Evolutionary conservation across 1,140 invertebrate genomes (phyloP), one percentile per base, ranked within the genome.

Genomic region (Magallana gigas): DNA sequence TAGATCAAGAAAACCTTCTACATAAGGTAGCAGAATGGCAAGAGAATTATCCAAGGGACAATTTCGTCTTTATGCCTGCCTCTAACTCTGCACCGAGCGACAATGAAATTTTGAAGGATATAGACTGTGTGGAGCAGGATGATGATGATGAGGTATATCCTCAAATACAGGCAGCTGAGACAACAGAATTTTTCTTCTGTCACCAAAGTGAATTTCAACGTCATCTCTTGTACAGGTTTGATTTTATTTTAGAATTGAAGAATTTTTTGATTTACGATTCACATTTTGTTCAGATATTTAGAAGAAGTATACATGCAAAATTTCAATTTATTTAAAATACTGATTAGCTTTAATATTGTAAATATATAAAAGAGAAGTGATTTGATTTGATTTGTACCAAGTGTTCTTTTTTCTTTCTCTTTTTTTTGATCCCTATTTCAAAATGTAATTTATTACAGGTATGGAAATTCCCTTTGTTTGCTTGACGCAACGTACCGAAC

Each of bases 401-500:
- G 14, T 62, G 18, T 62, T 62, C 18, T 18, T 62, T 62, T 62
- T 62, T 7, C 6, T 62, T 62, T 62, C 12, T 62, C 12, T 62
- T 62, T 62, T 62, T 62, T 14, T 14, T 14, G 14, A 11, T 16
- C 60, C 60, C 12, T 62, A 62, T 14, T 14, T 16, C 12, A 14
- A 5, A 36, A 62, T 62, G 60, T n/a, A 62, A 62, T 62, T 85
- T 29, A 48, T 86, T 80, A 12, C 56, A 86, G 85, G 36, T 86
- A 86, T 86, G 68, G 85, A 29, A 86, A 86, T 58, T 80, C 85
- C n/a, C 62, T 86, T 56, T 86, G 87, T 36, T 59, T 88, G 14
- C 85, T 90, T 23, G 89, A 90, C 83, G 80, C 89, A 59, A 86
- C 89, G n/a, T 90, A 90, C 85, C 23, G 84, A 16, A 86, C 82